Evolutionary conservation across 2,113 vertebrate species (phyloP).

Genomic region (Pelobates fuscus): DNA sequence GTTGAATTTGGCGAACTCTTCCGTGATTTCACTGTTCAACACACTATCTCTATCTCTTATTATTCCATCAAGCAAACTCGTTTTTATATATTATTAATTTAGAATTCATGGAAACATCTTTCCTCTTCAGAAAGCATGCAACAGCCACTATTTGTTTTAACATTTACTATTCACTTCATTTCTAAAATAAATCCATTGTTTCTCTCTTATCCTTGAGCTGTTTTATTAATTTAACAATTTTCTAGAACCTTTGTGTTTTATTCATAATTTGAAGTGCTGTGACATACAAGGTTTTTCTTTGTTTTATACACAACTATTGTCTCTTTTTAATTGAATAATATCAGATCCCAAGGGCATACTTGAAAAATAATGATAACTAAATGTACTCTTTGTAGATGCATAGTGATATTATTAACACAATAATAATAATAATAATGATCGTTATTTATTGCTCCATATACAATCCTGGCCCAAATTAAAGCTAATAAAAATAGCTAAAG

Average conservation of each 20-base stretch:
- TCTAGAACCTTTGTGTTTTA: not conserved
- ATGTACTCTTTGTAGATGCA: not conserved
- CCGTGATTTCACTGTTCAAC: slow-evolving; percentile 6
- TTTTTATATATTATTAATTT: slow-evolving; percentile 15
- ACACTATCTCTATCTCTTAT: slow-evolving; percentile 19
- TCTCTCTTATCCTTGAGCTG: not conserved
- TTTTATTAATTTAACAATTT: not conserved
- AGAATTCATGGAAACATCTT: not conserved
- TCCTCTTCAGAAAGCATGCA: slow-evolving; percentile 1
- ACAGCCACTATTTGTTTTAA: not conserved
- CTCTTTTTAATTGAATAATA: not conserved
- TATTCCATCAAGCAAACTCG: slow-evolving; percentile 15
- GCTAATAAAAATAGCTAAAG: too few relatives aligned
- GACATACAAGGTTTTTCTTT: not conserved
- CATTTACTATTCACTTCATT: slow-evolving; percentile 22
- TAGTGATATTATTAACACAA: too few relatives aligned
- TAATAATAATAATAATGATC: too few relatives aligned
- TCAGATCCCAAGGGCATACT: too few relatives aligned
- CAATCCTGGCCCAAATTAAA: too few relatives aligned
- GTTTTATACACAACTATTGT: too few relatives aligned
- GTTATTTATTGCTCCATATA: too few relatives aligned
- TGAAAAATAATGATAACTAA: not conserved
- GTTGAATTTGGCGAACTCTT: slow-evolving; percentile 4
- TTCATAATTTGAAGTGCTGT: not conserved
- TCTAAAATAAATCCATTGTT: not conserved